Conservation (phyloP, 2,888 invertebrate species). For the Dexiosoma caninum region DNA sequence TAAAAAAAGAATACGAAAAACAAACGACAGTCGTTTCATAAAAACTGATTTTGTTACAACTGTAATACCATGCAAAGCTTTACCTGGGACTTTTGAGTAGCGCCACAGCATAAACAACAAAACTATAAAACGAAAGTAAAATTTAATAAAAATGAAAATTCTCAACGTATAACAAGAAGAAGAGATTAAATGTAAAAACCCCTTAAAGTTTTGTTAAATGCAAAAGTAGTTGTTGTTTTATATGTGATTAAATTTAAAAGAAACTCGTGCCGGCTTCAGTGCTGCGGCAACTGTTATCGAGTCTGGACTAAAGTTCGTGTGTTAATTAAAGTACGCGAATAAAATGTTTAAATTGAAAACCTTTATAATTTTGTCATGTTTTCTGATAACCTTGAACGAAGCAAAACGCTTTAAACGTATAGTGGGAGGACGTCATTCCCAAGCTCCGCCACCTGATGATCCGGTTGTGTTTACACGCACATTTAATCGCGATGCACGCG, state of each 20-base stretch:
- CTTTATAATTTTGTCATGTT: conserved; percentile 1
- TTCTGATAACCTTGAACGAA: conserved; percentile 45
- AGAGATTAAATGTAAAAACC: conserved; percentile 35
- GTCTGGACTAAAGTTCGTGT: neutral
- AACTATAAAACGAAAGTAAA: neutral
- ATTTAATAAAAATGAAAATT: conserved; percentile 34
- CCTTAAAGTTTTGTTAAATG: neutral
- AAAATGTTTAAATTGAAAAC: conserved; percentile 24
- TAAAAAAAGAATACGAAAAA: too few relatives aligned
- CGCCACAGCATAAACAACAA: neutral
- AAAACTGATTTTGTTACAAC: neutral
- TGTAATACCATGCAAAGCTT: neutral
- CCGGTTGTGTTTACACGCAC: conserved; percentile 84
- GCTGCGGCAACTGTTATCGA: conserved; percentile 24
- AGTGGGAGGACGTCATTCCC: conserved; percentile 84
- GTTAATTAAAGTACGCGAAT: neutral
- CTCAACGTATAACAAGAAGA: conserved; percentile 44
- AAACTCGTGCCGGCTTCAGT: conserved; percentile 28
- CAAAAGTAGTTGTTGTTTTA: neutral
- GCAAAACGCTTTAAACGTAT: conserved; percentile 77
- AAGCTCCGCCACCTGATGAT: conserved; percentile 84
- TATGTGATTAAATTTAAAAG: conserved; percentile 1
- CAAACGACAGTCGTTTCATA: too few relatives aligned
- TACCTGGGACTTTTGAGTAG: neutral
- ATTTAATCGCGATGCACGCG: conserved; percentile 81